Evolutionary conservation across 2,888 invertebrate genomes (phyloP), one percentile per base, ranked within the genome.

Genomic region (Lamellibrachia satsuma): DNA sequence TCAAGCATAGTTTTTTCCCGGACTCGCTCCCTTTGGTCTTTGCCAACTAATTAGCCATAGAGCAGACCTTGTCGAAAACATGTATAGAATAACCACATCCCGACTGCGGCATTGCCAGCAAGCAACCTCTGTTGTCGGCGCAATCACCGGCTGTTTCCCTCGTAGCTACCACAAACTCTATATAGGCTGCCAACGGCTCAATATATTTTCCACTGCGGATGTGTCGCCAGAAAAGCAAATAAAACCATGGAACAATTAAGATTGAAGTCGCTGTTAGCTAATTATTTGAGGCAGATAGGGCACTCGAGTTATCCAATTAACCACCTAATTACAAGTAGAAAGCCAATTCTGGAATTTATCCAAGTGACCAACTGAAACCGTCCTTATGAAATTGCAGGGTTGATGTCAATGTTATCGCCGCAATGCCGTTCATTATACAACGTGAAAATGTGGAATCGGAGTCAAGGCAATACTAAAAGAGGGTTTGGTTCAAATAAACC

Each of bases 301-400:
- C 75, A 4, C 15, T 75, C 75, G 75, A 22, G 75, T 75, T 22
- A 75, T 22, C n/a, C 75, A 75, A 75, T 75, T 75, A 75, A 75
- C 75, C 75, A n/a, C 75, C 75, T 75, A 75, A 75, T 75, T 75
- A 75, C 75, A 75, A 75, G 15, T 75, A 75, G 75, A 75, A 55
- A 55, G 55, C 55, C 55, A 75, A 15, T 75, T 75, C 75, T 75
- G 75, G 75, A 75, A 75, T 75, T 75, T 75, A 75, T 75, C n/a
- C 22, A 75, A 75, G n/a, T 75, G 75, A 75, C 75, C 75, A n/a
- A 75, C 3, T 75, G 15, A 75, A n/a, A 75, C 75, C 75, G 75
- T 75, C 75, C n/a, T 15, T 75, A 75, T 75, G 22, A 75, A 75
- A 75, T n/a, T 3, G 75, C 75, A 15, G 75, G 15, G 22, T 75